A percentile compares a stretch with the other conserved stretches of the same genome.
These are phyloP conservation scores for Leptarthrus brevirostris DNA, from an alignment of 2,888 invertebrate species.

Conservation along the genomic window DNA sequence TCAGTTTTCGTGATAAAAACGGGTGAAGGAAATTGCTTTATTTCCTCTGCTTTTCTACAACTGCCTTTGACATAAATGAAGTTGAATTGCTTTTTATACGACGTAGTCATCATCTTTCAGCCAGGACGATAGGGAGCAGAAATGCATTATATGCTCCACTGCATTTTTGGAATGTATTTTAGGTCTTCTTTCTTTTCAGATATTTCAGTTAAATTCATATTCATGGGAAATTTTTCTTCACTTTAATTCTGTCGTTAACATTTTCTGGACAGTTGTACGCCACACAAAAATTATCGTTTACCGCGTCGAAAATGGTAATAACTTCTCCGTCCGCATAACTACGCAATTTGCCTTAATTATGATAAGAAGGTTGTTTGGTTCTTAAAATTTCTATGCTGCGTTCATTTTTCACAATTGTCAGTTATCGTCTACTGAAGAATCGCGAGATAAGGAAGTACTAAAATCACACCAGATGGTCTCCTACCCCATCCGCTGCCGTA, in stretches of 20 bases:
- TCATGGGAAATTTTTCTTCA: conserved; percentile 8
- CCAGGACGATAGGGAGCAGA: conserved; percentile 9
- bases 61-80: conserved; percentile 45
- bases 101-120: conserved; percentile 33
- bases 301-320: too few species aligned
- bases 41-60: conserved; percentile 39
- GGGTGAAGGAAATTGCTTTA: conserved; percentile 42
- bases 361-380: too few species aligned
- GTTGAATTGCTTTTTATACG: conserved; percentile 45
- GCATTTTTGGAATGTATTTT: conserved; percentile 37
- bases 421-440: too few species aligned
- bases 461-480: too few species aligned
- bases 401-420: too few species aligned
- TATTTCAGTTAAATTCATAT: conserved; percentile 30
- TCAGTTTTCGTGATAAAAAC: conserved; percentile 43
- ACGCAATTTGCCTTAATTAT: too few species aligned
- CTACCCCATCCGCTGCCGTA: too few species aligned
- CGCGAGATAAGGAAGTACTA: too few species aligned
- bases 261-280: too few species aligned
- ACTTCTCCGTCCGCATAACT: too few species aligned
- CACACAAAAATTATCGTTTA: too few species aligned
- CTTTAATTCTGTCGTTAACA: neutral
- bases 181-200: conserved; percentile 11
- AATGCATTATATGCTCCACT: conserved; percentile 37
- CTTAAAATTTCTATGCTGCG: too few species aligned